These are phyloP conservation scores for Unio delphinus DNA, from an alignment of 2,888 invertebrate species.

Conservation along the genomic window DNA sequence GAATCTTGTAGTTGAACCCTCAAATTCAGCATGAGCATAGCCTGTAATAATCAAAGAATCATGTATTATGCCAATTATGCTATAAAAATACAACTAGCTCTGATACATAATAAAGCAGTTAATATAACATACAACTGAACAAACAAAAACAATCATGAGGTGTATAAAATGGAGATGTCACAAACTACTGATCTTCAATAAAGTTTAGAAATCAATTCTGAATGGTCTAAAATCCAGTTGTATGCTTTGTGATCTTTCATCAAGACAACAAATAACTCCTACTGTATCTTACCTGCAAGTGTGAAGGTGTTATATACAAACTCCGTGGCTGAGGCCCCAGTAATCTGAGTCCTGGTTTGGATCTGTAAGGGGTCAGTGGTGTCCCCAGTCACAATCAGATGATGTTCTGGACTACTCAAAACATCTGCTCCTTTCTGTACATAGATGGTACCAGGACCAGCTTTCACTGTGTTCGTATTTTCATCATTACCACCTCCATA, in stretches of 20 bases:
- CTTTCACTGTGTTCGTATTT: slow-evolving; percentile 37
- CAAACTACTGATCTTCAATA: no score
- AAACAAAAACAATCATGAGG: no score
- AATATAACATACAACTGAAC: no score
- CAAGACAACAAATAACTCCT: no score
- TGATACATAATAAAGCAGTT: no score
- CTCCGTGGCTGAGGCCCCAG: slow-evolving; percentile 26
- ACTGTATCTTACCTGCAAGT: slow-evolving; percentile 32
- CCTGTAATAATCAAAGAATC: slow-evolving; percentile 28
- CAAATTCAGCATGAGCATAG: slow-evolving; percentile 42
- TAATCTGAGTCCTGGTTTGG: slow-evolving; percentile 44
- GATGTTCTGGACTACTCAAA: slow-evolving; percentile 20
- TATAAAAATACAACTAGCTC: no score
- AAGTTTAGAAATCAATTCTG: no score
- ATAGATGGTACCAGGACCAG: slow-evolving; percentile 57
- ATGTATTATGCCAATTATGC: not conserved
- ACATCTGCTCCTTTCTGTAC: slow-evolving; percentile 28
- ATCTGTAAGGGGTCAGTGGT: slow-evolving; percentile 31
- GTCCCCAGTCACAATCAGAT: slow-evolving; percentile 38
- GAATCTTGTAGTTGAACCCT: slow-evolving; percentile 23
- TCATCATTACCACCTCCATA: slow-evolving; percentile 48
- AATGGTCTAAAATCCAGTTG: no score
- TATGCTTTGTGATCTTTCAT: no score
- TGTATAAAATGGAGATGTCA: no score
- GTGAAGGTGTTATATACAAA: slow-evolving; percentile 42